Evolutionary conservation across 2,113 vertebrate genomes (phyloP).

Genomic region (Sphyrna mokarran): DNA sequence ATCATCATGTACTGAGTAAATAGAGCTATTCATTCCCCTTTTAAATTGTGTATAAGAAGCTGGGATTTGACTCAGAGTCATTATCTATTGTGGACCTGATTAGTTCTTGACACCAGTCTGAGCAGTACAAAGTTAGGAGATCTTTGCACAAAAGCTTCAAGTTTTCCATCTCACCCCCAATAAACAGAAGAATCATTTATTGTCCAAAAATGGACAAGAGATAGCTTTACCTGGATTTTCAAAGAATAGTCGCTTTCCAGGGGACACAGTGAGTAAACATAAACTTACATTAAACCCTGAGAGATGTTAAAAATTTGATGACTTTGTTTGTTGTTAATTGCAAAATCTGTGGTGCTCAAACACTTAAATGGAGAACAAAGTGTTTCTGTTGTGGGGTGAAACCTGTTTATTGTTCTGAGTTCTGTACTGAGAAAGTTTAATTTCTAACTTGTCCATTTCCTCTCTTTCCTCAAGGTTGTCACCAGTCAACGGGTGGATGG

Average conservation of each 20-base stretch:
- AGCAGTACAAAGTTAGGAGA: background rate
- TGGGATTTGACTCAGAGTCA: background rate
- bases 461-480: background rate
- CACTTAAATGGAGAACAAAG: background rate
- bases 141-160: too few species aligned
- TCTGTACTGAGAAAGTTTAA: background rate
- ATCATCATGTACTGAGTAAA: background rate
- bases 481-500: conserved; percentile 40
- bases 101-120: background rate
- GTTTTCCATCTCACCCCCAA: background rate
- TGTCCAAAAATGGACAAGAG: background rate
- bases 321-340: background rate
- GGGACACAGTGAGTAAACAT: background rate
- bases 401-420: too few species aligned
- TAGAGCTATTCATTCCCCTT: conserved; percentile 26
- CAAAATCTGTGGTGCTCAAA: too few species aligned
- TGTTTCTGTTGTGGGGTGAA: background rate
- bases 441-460: background rate
- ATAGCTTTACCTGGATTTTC: background rate
- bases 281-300: background rate
- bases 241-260: background rate
- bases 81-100: background rate
- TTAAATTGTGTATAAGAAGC: conserved; percentile 11
- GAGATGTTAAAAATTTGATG: background rate
- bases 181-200: background rate